A percentile compares a stretch with the other conserved stretches of the same genome.
Conservation (phyloP, 2,797 vertebrate genomes). For the Ptychobarbus kaznakovi region DNA sequence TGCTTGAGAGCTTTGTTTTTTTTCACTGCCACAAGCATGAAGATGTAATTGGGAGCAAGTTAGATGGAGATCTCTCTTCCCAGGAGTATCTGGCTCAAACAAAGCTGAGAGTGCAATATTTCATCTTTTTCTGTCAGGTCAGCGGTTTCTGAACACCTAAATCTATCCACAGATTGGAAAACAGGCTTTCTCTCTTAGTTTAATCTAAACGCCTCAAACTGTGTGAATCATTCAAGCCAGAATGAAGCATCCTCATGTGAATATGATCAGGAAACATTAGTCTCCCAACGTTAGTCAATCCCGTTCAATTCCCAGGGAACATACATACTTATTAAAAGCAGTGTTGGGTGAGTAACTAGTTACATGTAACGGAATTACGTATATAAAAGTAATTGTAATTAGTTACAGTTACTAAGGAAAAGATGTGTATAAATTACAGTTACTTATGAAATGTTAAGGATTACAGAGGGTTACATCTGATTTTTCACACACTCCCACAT, state of each 20-base stretch:
- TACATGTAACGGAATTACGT: too few species aligned
- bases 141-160: constrained; percentile 40
- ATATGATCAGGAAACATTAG: constrained; percentile 23
- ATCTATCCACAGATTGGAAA: constrained; percentile 33
- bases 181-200: constrained; percentile 6
- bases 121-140: constrained; percentile 41
- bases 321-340: too few species aligned
- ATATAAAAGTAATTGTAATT: too few species aligned
- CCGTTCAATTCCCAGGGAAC: too few species aligned
- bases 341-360: too few species aligned
- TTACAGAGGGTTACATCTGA: too few species aligned
- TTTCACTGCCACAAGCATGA: constrained; percentile 15
- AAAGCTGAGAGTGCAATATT: constrained; percentile 35
- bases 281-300: too few species aligned
- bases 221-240: constrained; percentile 27
- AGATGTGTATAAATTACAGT: too few species aligned
- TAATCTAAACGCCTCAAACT: constrained; percentile 30
- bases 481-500: too few species aligned
- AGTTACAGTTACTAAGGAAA: too few species aligned
- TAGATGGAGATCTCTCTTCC: constrained; percentile 21
- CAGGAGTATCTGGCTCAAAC: constrained; percentile 28
- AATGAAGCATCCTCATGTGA: constrained; percentile 32
- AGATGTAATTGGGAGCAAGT: constrained; percentile 42
- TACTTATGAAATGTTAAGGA: too few species aligned
- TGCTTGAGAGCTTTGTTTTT: not conserved